Evolutionary conservation across 2,888 invertebrate species (phyloP), one percentile per base, ranked within the genome.

Genomic region (Toxonevra muliebris): DNA sequence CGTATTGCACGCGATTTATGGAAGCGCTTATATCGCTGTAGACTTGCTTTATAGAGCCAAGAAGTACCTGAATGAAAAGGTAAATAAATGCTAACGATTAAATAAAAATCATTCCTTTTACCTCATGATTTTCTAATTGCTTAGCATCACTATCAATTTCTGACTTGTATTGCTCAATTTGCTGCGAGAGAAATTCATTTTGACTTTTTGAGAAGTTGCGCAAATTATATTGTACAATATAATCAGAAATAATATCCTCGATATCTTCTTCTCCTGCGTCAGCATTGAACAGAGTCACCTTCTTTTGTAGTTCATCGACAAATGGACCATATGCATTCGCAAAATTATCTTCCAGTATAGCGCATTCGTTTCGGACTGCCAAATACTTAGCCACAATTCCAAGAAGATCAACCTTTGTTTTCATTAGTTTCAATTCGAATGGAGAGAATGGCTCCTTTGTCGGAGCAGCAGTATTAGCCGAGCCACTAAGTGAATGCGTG

Each of bases 1-100:
- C 84, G 50, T 82, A 77, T 57, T 82, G 82, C 48, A 83, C 77
- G 62, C 81, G 81, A 73, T 83, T 81, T 3, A 84, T 74, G 0
- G 80, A 77, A 4, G 74, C 62, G 42, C 79, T 80, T 2, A 82
- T 82, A 41, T 84, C 82, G 8, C 66, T 67, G 54, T 84, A 84
- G 17, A 82, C 77, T 66, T 82, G 77, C 59, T 82, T 82, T 2
- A 84, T 76, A 2, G 83, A 80, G 17, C 78, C 77, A 0, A 85
- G 71, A 4, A 82, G 71, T 4, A 82, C 75, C 76, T 76, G 30
- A 30, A 45, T 55, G 11, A 30, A 58, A 67, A 54, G 2, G 58
- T 50, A 57, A 40, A 19, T 52, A 54, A 7, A 20, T 17, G 11
- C 20, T 67, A 43, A 48, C 41, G 10, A 41, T 1, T 2, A 42